Evolutionary conservation across 2,113 vertebrate genomes (phyloP).

Genomic region (Crotalus tigris): DNA sequence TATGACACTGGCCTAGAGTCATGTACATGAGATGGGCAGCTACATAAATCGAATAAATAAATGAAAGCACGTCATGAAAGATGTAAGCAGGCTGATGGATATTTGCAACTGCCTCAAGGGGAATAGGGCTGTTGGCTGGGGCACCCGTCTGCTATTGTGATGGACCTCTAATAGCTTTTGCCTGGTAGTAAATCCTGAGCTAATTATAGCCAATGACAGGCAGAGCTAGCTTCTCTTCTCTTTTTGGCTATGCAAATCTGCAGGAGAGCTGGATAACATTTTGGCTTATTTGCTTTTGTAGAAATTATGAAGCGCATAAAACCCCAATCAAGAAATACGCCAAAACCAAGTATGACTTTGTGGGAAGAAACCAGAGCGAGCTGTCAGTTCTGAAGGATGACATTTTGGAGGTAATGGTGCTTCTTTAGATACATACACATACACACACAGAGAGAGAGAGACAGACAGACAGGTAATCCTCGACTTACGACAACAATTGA

Average conservation of each 20-base stretch:
- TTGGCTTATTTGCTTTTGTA: conserved; percentile 59
- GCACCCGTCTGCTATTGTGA: not conserved
- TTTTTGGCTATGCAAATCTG: not conserved
- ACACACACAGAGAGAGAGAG: not conserved
- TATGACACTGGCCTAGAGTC: not conserved
- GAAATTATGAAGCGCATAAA: conserved; percentile 75
- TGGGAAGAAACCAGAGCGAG: conserved; percentile 90
- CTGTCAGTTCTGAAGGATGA: conserved; percentile 92
- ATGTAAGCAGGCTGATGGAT: too few relatives aligned
- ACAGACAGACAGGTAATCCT: not conserved
- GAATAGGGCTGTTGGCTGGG: not conserved
- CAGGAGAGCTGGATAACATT: not conserved
- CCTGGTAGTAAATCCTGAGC: not conserved
- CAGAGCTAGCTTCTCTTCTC: not conserved
- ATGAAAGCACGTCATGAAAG: not conserved
- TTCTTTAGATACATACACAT: not conserved
- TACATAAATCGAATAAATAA: not conserved
- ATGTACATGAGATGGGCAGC: not conserved
- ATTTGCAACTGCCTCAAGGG: not conserved
- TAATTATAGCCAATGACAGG: not conserved
- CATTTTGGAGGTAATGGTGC: conserved; percentile 84
- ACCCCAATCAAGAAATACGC: conserved; percentile 79
- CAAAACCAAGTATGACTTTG: conserved; percentile 93
- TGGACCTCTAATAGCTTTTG: not conserved
- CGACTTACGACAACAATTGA: not conserved